Percentiles rank a stretch among this genome's conserved stretches.
These are phyloP conservation scores for Lontra canadensis DNA, from an alignment of 2,113 vertebrate species.

Conservation along the genomic window DNA sequence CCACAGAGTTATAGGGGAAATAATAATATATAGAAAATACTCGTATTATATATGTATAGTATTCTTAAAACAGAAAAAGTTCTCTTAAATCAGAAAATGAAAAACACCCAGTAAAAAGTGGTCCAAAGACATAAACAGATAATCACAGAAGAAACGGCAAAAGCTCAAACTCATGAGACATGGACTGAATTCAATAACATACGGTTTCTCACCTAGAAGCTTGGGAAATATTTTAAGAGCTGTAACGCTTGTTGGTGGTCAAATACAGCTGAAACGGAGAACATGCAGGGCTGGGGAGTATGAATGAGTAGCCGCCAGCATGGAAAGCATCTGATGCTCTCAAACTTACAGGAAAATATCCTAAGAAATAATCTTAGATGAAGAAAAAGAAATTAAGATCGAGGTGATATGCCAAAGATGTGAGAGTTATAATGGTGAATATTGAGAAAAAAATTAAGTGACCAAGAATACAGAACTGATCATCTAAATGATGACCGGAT, in stretches of 20 bases:
- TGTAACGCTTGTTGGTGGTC: rapidly evolving
- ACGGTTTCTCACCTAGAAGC: neutral
- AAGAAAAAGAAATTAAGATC: neutral
- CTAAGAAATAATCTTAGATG: neutral
- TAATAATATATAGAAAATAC: neutral
- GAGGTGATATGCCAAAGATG: neutral
- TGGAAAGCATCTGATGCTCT: rapidly evolving
- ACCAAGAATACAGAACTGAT: neutral
- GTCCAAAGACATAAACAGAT: neutral
- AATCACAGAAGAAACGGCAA: neutral
- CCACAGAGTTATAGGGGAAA: neutral
- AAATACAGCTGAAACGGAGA: neutral
- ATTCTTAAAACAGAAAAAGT: neutral
- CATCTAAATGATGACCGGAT: rapidly evolving
- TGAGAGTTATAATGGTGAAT: neutral
- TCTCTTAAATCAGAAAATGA: neutral
- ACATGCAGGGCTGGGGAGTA: rapidly evolving
- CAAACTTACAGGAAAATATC: neutral
- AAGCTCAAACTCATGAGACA: neutral
- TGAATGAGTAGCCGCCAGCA: rapidly evolving
- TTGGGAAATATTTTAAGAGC: neutral
- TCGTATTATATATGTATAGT: rapidly evolving
- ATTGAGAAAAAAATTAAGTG: neutral
- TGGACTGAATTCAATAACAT: rapidly evolving
- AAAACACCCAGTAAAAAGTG: neutral